Evolutionary conservation across 2,888 invertebrate species (phyloP), one percentile per base, ranked within the genome.

Genomic region (Campoletis raptor): DNA sequence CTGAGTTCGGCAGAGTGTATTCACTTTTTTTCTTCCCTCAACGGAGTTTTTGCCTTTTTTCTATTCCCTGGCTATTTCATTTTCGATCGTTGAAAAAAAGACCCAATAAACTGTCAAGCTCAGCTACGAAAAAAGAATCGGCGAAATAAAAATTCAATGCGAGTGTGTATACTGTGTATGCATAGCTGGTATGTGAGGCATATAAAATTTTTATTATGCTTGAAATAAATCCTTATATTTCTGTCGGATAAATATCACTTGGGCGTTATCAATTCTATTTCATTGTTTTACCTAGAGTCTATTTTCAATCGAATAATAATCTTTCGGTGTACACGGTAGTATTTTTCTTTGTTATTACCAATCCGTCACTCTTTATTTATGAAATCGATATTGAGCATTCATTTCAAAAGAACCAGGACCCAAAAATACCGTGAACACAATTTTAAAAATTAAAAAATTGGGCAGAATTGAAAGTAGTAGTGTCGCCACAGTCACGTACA

Each of bases 1-100:
- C 57, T 15, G 57, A 40, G 37, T 42, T 40, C 74, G 64, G 61
- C 45, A 9, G 76, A 42, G n/a, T 30, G 42, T 42, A 40, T 74
- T 48, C 54, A 42, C 48, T 42, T 61, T 61, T 42, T 74, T 54
- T 24, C 82, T 72, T 42, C 42, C 48, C 21, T 40, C 54, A 36
- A 40, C 80, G 37, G 42, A 37, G 57, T 81, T 80, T 48, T 72
- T 40, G 30, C 77, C 77, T 52, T 37, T 18, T 18, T 30, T 48
- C 54, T 21, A 73, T 73, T 73, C 73, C 54, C 37, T 37, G 37
- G n/a, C 82, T 82, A 73, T 80, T 48, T 80, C 57, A 30, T 24
- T 74, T 74, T 70, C 74, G n/a, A 54, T 80, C 69, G 36, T 81
- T 61, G 36, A 66, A 66, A 77, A 64, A 57, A 57, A 76, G 45